A percentile compares a stretch with the other conserved stretches of the same genome.
Conservation (phyloP, 1,140 invertebrate genomes). For the Bombyx mandarina region DNA sequence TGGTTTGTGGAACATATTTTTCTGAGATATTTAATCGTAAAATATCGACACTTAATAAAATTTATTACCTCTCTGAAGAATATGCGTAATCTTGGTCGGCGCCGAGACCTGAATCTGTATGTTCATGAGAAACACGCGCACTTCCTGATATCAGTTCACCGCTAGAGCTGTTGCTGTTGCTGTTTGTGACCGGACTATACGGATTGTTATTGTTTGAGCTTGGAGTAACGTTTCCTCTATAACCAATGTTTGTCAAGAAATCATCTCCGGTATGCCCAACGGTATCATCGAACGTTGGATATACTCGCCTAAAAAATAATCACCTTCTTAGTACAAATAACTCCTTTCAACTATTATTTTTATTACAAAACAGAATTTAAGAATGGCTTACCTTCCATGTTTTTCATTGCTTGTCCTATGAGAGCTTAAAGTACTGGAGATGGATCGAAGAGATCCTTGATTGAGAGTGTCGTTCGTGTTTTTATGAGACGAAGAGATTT, state of each 20-base stretch:
- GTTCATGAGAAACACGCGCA: constrained; percentile 75
- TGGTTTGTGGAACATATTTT: too few relatives aligned
- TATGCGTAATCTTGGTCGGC: constrained; percentile 79
- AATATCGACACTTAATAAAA: not conserved
- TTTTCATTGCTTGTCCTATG: constrained; percentile 48
- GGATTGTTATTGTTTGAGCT: constrained; percentile 52
- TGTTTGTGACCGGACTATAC: constrained; percentile 59
- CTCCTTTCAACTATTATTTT: too few relatives aligned
- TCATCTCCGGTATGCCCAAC: constrained; percentile 39
- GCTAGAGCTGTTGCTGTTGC: constrained; percentile 68
- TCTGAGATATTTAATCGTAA: too few relatives aligned
- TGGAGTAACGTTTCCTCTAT: constrained; percentile 46
- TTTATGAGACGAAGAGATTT: constrained; percentile 54
- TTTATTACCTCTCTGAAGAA: constrained; percentile 72
- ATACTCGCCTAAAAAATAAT: constrained; percentile 44
- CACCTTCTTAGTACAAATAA: not conserved
- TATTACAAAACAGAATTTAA: not conserved
- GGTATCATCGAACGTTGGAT: constrained; percentile 55
- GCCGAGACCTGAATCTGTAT: constrained; percentile 77
- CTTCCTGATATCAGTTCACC: constrained; percentile 69
- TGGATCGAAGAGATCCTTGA: constrained; percentile 64
- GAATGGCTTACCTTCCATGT: constrained; percentile 48
- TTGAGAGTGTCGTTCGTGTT: constrained; percentile 52
- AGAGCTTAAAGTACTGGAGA: constrained; percentile 61
- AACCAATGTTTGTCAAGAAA: constrained; percentile 54